Conservation (phyloP, 2,797 vertebrate species). For the Odontamblyopus rebecca region DNA sequence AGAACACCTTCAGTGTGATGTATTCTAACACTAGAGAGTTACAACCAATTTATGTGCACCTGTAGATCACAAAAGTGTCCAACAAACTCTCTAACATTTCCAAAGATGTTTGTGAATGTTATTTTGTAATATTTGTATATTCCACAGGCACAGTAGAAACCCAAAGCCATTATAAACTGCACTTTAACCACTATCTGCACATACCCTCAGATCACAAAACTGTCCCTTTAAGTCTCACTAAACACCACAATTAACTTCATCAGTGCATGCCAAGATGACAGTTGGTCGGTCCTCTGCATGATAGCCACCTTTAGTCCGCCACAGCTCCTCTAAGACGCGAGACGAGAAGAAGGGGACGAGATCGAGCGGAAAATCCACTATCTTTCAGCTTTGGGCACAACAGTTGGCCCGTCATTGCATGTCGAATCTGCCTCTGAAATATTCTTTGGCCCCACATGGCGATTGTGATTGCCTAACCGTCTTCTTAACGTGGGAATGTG, state of each 20-base stretch:
- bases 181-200: not conserved
- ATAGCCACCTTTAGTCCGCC: slow-evolving; percentile 30
- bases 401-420: slow-evolving; percentile 49
- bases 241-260: slow-evolving; percentile 10
- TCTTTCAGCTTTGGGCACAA: slow-evolving; percentile 41
- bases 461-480: slow-evolving; percentile 6
- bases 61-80: too few species aligned
- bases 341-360: slow-evolving; percentile 27
- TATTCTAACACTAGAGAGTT: too few species aligned
- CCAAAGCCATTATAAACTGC: not conserved
- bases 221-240: slow-evolving; percentile 2
- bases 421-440: slow-evolving; percentile 38
- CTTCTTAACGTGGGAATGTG: slow-evolving; percentile 1
- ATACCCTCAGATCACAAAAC: not conserved
- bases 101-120: too few species aligned
- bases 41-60: too few species aligned
- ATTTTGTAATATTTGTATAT: too few species aligned
- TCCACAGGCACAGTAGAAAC: too few species aligned
- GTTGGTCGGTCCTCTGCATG: slow-evolving; percentile 8
- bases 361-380: slow-evolving; percentile 35
- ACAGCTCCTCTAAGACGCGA: slow-evolving; percentile 20
- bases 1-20: too few species aligned
- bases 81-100: too few species aligned
- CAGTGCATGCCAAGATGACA: slow-evolving; percentile 2
- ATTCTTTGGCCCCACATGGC: slow-evolving; percentile 14